phyloP scores from a whole-genome alignment of 1,140 invertebrate species.

The Dreissena rostriformis region DNA sequence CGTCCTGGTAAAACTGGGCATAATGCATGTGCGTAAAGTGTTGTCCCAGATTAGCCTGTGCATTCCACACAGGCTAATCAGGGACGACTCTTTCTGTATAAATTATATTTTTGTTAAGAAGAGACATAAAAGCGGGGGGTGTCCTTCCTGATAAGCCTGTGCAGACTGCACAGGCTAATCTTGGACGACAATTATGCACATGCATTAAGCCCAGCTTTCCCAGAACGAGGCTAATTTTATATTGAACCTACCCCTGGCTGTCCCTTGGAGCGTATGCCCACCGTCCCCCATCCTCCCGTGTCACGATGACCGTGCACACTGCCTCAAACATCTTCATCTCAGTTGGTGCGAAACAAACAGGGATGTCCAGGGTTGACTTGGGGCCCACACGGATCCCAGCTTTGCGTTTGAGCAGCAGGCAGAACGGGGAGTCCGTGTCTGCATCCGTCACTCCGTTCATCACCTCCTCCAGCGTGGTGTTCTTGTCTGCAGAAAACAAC shows the following conservation, averaged over 20 bases:
- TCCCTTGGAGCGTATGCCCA: constrained; percentile 73
- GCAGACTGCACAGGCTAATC: too few species aligned
- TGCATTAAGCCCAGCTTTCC: too few species aligned
- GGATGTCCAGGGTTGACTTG: constrained; percentile 80
- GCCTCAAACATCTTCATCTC: constrained; percentile 78
- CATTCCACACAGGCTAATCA: too few species aligned
- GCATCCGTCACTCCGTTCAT: constrained; percentile 37
- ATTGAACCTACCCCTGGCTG: constrained; percentile 61
- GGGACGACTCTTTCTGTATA: too few species aligned
- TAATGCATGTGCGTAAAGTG: too few species aligned
- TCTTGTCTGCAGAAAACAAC: constrained; percentile 55
- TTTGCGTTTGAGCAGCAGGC: constrained; percentile 77
- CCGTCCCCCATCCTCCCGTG: constrained; percentile 69
- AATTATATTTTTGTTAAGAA: too few species aligned
- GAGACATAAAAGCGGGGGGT: too few species aligned
- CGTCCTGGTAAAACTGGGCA: too few species aligned
- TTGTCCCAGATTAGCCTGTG: too few species aligned
- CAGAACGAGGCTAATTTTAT: too few species aligned
- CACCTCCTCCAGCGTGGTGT: constrained; percentile 53
- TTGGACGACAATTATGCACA: too few species aligned
- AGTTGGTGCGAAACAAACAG: constrained; percentile 79
- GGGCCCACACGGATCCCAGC: constrained; percentile 74
- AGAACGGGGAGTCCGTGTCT: constrained; percentile 73
- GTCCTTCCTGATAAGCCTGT: too few species aligned
- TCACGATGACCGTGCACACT: constrained; percentile 73